Percentiles rank a stretch among this genome's conserved stretches.
These are phyloP conservation scores for Microtus richardsoni DNA, from an alignment of 2,113 vertebrate genomes.

Conservation along the genomic window DNA sequence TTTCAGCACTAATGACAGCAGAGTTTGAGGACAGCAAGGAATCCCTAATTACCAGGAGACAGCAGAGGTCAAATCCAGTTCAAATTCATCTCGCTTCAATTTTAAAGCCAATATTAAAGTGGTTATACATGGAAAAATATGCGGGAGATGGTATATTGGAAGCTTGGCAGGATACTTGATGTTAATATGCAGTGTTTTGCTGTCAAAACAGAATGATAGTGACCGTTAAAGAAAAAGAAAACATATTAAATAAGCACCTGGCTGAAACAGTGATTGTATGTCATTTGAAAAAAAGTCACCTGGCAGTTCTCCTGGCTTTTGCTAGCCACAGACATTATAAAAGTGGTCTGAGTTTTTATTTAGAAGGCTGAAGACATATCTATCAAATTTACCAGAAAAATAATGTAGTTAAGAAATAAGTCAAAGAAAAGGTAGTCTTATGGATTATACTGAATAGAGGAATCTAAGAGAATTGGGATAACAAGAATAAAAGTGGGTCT, in stretches of 20 bases:
- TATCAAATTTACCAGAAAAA: not conserved
- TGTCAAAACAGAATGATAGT: not conserved
- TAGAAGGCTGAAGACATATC: not conserved
- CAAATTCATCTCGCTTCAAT: not conserved
- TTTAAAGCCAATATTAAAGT: not conserved
- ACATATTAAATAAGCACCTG: not conserved
- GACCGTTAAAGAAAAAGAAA: not conserved
- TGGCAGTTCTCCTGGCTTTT: not conserved
- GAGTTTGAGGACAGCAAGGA: not conserved
- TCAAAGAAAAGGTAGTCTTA: constrained; percentile 1
- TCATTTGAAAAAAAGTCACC: not conserved
- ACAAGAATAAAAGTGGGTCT: not conserved
- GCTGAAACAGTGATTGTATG: not conserved
- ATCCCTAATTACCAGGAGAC: not conserved
- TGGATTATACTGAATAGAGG: not conserved
- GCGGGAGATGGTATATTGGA: not conserved
- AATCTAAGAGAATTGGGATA: not conserved
- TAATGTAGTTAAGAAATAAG: not conserved
- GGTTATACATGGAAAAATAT: not conserved
- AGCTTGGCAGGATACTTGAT: not conserved
- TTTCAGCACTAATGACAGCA: not conserved
- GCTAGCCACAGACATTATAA: not conserved
- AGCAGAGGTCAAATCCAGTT: not conserved
- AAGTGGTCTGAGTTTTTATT: not conserved
- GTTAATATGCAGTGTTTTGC: not conserved